Evolutionary conservation across 2,113 vertebrate genomes (phyloP), one percentile per base, ranked within the genome.

Genomic region (Hyaena hyaena): DNA sequence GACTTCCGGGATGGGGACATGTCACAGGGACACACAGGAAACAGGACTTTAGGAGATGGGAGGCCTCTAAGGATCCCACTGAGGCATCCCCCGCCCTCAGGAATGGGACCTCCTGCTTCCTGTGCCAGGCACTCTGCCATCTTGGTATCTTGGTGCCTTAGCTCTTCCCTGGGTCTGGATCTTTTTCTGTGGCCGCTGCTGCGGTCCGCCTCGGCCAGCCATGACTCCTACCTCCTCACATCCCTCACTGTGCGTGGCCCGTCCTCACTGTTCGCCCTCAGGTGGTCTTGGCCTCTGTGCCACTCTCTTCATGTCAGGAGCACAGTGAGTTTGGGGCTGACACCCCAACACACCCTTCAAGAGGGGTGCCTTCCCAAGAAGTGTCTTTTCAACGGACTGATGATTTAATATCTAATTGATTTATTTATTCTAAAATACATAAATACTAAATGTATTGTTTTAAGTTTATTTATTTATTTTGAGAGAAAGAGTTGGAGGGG

Each of bases 181-280:
- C 71, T 84, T 81, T 55, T 53, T 23, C 69, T 73, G 10, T 19
- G 48, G 73, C 35, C 1, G 10, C 35, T 23, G 53, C 35, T 23
- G 35, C 17, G 0, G 16, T 24, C 79, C 76, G 26, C 43, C 21
- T 15, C 3, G 45, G 11, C 43, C 69, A 35, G 35, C 93, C 10
- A 0, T 0, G 31, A 26, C 5, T 3, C 31, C 58, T 26, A 3
- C 11, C 50, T 31, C 16, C 61, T 79, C 33, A 12, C 53, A 11
- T 16, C 61, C 79, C 58, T 63, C 69, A 1, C 31, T 0, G 28
- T 1, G 0, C 16, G 0, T 5, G 58, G 66, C 31, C 17, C 45
- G 48, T 33, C 48, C 26, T 94, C 66, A 2, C 33, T 6, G 3
- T 68, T 24, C 48, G 19, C 31, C 68, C 33, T 9, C 7, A 14